Base-by-base conservation (phyloP, 2,797 vertebrate genomes). In the Novumbra hubbsi region DNA sequence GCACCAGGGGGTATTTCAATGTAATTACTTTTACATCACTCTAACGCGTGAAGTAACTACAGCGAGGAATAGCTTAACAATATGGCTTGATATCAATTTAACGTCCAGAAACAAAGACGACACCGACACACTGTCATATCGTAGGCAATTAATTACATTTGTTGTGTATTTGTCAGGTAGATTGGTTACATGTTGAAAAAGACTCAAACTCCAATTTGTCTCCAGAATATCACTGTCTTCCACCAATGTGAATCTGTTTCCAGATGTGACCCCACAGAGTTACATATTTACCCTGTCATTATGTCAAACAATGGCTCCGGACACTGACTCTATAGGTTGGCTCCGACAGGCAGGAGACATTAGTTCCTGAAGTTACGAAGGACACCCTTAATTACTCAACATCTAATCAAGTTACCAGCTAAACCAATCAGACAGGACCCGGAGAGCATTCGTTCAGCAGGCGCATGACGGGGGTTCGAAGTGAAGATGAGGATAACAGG, bases 1-100 rank as follows among this genome's bases (percentile, higher is more conserved):
- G 28, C 76, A 76, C 77, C 78, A 66, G 66, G 57, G 75, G 80
- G 69, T 78, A 68, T 67, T 32, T 73, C 78, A 21, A 70, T 74
- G 65, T 70, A 78, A 80, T 80, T 74, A 80, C 75, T 72, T 45
- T 45, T 38, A 38, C 34, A 2, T 45, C 9, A 45, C 68, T 64
- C 28, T 50, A 38, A 52, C 28, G 69, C 63, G 11, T 30, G 66
- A 41, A 7, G n/a, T 48, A 45, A 71, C 57, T 55, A 30, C 34
- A 66, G 50, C 32, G 76, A 72, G 72, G 21, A 74, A 60, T 24
- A 64, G 71, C 27, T 68, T 3, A 57, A 76, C 30, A 52, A 66
- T 52, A 60, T 30, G 70, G 49, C 48, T 28, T 60, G 14, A 63
- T 67, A 66, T 57, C 74, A 63, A 68, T 63, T 21, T 9, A 24